Conservation (phyloP, 2,797 vertebrate genomes). For the Brachyrhaphis roseni region DNA sequence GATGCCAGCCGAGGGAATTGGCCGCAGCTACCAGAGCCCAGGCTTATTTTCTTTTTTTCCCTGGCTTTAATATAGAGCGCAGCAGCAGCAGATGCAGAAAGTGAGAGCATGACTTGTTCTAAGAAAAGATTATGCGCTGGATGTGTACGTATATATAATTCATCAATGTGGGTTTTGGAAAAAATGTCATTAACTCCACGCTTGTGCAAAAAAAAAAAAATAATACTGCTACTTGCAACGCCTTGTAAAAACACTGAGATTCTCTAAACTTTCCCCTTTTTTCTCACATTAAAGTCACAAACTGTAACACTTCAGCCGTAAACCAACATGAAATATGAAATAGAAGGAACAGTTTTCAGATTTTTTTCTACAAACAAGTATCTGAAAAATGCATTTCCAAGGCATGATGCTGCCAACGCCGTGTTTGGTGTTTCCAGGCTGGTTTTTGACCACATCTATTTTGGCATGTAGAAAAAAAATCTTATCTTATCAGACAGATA, state of each 20-base stretch:
- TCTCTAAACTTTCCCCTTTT: not conserved
- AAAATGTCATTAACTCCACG: slow-evolving; percentile 5
- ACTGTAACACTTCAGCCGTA: not conserved
- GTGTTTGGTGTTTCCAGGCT: not conserved
- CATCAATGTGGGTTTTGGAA: not conserved
- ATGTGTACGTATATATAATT: slow-evolving; percentile 3
- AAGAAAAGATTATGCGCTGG: slow-evolving; percentile 22
- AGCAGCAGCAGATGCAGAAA: slow-evolving; percentile 43
- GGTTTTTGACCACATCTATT: no score
- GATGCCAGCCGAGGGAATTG: slow-evolving; percentile 60
- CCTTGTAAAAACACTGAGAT: not conserved
- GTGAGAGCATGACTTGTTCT: slow-evolving; percentile 28
- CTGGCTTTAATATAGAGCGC: slow-evolving; percentile 42
- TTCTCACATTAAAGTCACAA: not conserved
- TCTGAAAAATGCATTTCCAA: not conserved
- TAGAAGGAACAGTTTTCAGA: not conserved
- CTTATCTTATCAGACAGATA: no score
- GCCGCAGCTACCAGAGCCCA: slow-evolving; percentile 51
- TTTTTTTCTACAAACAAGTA: not conserved
- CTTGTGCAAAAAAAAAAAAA: not conserved
- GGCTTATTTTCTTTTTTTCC: slow-evolving; percentile 3
- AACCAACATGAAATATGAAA: not conserved
- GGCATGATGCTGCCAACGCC: not conserved
- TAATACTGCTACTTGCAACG: not conserved
- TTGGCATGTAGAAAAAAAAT: no score